phyloP scores from a whole-genome alignment of 2,797 vertebrate genomes.

The Eurystomus glaucurus region DNA sequence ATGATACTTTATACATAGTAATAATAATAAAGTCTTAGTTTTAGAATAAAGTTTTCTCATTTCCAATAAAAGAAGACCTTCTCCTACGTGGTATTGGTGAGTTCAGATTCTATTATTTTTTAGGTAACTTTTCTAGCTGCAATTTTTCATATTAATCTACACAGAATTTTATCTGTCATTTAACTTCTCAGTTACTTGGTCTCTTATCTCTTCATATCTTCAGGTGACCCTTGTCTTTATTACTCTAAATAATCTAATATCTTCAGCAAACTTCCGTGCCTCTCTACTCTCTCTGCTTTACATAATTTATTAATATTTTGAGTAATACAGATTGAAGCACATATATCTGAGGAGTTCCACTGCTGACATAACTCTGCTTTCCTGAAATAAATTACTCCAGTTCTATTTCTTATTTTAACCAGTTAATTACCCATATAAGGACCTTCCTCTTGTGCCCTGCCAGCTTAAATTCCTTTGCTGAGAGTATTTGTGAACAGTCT shows the following conservation, averaged over 20 bases:
- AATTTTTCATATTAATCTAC: not conserved
- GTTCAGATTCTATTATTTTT: not conserved
- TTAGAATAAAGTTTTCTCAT: not conserved
- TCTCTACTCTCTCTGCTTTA: not conserved
- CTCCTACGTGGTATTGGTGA: not conserved
- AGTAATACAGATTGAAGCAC: not conserved
- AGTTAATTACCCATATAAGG: not conserved
- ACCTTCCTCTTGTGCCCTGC: not conserved
- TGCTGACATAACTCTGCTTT: not conserved
- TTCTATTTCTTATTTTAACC: not conserved
- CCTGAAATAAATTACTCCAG: not conserved
- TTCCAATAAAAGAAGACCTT: not conserved
- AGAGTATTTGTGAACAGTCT: not conserved
- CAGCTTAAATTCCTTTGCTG: not conserved
- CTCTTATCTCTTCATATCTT: not conserved
- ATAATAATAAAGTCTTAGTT: not conserved
- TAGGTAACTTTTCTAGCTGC: not conserved
- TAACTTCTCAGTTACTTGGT: not conserved
- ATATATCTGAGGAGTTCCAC: not conserved
- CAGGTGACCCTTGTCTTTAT: not conserved
- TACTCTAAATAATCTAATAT: not conserved
- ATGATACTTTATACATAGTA: not conserved
- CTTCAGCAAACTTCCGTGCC: not conserved
- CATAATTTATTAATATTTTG: not conserved
- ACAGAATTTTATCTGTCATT: not conserved